These are phyloP conservation scores for Cephalopachus bancanus DNA, from an alignment of 2,797 vertebrate species.

Conservation along the genomic window DNA sequence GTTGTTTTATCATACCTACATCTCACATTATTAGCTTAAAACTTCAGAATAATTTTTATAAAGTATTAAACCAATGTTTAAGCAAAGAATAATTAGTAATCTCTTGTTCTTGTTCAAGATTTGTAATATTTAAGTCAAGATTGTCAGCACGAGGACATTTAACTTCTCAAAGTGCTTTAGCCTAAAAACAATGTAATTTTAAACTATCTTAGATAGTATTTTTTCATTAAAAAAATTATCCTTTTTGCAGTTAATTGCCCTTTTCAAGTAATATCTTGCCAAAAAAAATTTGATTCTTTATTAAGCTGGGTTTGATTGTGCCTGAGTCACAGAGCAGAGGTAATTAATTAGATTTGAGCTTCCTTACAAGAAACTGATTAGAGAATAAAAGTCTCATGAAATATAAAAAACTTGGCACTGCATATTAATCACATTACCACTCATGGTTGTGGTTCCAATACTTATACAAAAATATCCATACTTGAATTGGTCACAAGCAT, in stretches of 20 bases:
- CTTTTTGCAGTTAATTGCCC: slow-evolving; percentile 28
- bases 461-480: background rate
- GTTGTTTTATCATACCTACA: background rate
- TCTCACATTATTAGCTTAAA: slow-evolving; percentile 22
- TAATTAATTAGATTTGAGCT: slow-evolving; percentile 36
- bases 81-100: slow-evolving; percentile 18
- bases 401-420: background rate
- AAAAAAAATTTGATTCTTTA: slow-evolving; percentile 38
- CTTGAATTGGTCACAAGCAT: background rate
- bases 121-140: background rate
- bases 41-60: slow-evolving; percentile 18
- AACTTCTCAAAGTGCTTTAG: slow-evolving; percentile 22
- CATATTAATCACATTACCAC: background rate
- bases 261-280: background rate
- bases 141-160: background rate
- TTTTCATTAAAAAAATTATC: slow-evolving; percentile 42
- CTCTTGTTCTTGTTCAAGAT: slow-evolving; percentile 2
- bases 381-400: slow-evolving; percentile 26
- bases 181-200: background rate
- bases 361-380: slow-evolving; percentile 37
- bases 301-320: slow-evolving; percentile 11
- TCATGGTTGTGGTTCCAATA: background rate
- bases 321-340: background rate
- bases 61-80: background rate
- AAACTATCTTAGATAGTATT: slow-evolving; percentile 11